Base-by-base conservation (phyloP, 1,140 invertebrate species). In the Sycophila sp. region DNA sequence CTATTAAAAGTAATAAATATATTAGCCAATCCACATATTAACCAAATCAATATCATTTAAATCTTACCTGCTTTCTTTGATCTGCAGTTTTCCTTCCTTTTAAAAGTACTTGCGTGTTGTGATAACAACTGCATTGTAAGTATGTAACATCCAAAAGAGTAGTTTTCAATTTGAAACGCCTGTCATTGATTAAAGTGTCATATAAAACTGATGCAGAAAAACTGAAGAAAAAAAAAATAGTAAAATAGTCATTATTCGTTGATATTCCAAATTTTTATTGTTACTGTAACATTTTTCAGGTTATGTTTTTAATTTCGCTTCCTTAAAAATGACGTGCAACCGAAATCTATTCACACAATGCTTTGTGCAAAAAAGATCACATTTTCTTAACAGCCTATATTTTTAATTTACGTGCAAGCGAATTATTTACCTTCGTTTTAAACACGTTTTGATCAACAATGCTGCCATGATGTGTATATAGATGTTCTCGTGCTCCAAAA, bases 41-140 rank as follows among this genome's bases (percentile, higher is more conserved):
- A n/a, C n/a, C n/a, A n/a, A n/a, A n/a, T n/a, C n/a, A n/a, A n/a
- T n/a, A n/a, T n/a, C n/a, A n/a, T 13, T 66, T 13, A n/a, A 65
- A 17, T 56, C 17, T 64, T 73, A 79, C 67, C 36, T 15, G 55
- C 40, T 38, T 17, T 26, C 34, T 69, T 34, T 69, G 30, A 13
- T 66, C 42, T 26, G 24, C 22, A 36, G 59, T 2, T 70, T 67
- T 73, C 58, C 47, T 67, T 62, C 71, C 66, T 15, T 76, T 78
- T 1, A 72, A 74, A 65, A 63, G 65, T 28, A 60, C 7, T 17
- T 74, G 55, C 2, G 80, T 80, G 28, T 55, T 72, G 40, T 81
- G 80, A 42, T 79, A 83, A 68, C 40, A 69, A 56, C 67, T 73
- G n/a, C 68, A 78, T 64, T 76, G 71, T 13, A 73, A 64, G 13